Conservation (phyloP, 2,113 vertebrate species). For the Eretmodus cyanostictus region DNA sequence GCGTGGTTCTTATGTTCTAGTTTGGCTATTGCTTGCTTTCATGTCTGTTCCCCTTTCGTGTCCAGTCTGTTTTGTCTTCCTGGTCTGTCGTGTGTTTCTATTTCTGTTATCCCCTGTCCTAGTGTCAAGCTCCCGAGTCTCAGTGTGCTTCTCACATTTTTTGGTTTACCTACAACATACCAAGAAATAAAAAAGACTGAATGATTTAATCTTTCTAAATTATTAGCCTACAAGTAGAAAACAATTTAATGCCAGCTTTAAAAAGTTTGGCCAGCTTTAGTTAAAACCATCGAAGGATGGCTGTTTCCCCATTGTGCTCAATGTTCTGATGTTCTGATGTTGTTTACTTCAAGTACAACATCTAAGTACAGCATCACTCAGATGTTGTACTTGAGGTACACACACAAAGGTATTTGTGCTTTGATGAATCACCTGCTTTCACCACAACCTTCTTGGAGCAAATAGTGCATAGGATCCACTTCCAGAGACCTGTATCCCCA, state of each 20-base stretch:
- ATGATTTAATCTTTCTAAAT: neutral
- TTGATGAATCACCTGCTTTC: neutral
- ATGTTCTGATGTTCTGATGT: neutral
- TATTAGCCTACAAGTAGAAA: neutral
- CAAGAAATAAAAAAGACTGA: neutral
- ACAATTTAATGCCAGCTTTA: neutral
- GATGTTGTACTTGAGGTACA: neutral
- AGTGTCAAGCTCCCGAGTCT: neutral
- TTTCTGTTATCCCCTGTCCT: neutral
- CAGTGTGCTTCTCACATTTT: neutral
- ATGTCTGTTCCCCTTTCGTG: neutral
- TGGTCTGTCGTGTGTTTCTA: neutral
- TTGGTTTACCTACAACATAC: neutral
- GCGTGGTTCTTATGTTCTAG: neutral
- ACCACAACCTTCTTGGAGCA: neutral
- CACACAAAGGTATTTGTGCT: neutral
- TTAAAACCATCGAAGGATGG: neutral
- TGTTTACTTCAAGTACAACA: neutral
- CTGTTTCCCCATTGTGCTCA: neutral
- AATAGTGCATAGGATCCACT: neutral
- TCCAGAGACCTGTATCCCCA: neutral
- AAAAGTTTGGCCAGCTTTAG: neutral
- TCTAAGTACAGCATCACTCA: neutral
- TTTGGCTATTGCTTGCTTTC: neutral
- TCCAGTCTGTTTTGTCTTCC: neutral